A percentile compares a stretch with the other conserved stretches of the same genome.
These are phyloP conservation scores for Neosilurus hyrtlii DNA, from an alignment of 2,797 vertebrate genomes.

Conservation along the genomic window DNA sequence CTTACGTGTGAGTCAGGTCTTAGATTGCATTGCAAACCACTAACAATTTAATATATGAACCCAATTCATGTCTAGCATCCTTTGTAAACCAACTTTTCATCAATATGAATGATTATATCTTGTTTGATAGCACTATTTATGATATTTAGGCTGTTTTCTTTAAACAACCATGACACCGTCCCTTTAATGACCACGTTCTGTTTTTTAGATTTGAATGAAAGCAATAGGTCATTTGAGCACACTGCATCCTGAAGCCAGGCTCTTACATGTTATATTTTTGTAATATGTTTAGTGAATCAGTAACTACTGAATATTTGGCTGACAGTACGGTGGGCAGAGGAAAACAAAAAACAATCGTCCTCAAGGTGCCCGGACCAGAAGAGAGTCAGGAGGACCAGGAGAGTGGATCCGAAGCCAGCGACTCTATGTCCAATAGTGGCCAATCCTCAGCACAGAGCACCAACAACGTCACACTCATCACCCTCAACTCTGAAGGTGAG, in stretches of 20 bases:
- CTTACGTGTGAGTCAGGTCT: too few relatives aligned
- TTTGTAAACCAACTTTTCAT: too few relatives aligned
- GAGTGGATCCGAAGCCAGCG: conserved; percentile 95
- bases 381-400: conserved; percentile 95
- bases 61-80: too few relatives aligned
- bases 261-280: conserved; percentile 10
- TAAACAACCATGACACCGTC: too few relatives aligned
- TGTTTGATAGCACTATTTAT: too few relatives aligned
- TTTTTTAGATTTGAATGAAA: background rate
- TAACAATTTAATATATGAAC: too few relatives aligned
- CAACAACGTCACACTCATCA: conserved; percentile 96
- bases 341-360: conserved; percentile 96
- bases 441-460: conserved; percentile 79
- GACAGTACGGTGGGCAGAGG: conserved; percentile 82
- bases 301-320: conserved; percentile 48
- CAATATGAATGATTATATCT: too few relatives aligned
- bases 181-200: background rate
- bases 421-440: conserved; percentile 89
- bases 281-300: conserved; percentile 28
- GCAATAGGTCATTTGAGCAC: conserved; percentile 4
- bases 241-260: background rate
- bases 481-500: conserved; percentile 94
- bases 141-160: too few relatives aligned
- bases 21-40: too few relatives aligned
- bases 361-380: conserved; percentile 90